These are phyloP conservation scores for Scophthalmus maximus DNA, from an alignment of 2,113 vertebrate species.

Conservation along the genomic window DNA sequence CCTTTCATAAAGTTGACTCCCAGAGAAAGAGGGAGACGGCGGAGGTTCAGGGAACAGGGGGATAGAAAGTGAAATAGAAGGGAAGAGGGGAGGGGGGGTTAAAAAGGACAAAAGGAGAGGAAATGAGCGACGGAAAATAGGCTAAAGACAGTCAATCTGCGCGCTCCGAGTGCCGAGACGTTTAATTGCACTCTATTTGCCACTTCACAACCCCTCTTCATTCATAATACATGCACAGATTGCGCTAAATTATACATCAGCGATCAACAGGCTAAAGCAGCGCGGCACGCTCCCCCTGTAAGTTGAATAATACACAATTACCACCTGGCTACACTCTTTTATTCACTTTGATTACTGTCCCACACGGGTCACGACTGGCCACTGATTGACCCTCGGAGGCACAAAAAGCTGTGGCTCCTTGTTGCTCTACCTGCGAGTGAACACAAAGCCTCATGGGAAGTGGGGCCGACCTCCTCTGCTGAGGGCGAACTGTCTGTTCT, in stretches of 20 bases:
- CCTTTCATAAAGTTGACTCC: constrained; percentile 82
- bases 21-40: constrained; percentile 77
- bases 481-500: constrained; percentile 3
- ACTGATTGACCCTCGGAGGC: constrained; percentile 44
- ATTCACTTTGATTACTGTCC: constrained; percentile 74
- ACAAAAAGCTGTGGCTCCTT: constrained; percentile 9
- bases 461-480: constrained; percentile 22
- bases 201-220: constrained; percentile 59
- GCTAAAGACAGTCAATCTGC: constrained; percentile 67
- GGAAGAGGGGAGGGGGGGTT: constrained; percentile 25
- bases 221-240: constrained; percentile 76
- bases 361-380: constrained; percentile 46
- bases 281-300: constrained; percentile 49
- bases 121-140: constrained; percentile 46
- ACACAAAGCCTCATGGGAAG: constrained; percentile 50
- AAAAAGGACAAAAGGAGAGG: constrained; percentile 58
- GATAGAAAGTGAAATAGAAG: constrained; percentile 43
- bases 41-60: constrained; percentile 63
- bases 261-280: constrained; percentile 73
- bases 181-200: constrained; percentile 73
- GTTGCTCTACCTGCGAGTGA: constrained; percentile 28
- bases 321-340: constrained; percentile 55
- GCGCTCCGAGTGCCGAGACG: constrained; percentile 31
- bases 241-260: constrained; percentile 74
- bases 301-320: constrained; percentile 76